Evolutionary conservation across 1,140 invertebrate species (phyloP), one percentile per base, ranked within the genome.

Genomic region (Sitodiplosis mosellana): DNA sequence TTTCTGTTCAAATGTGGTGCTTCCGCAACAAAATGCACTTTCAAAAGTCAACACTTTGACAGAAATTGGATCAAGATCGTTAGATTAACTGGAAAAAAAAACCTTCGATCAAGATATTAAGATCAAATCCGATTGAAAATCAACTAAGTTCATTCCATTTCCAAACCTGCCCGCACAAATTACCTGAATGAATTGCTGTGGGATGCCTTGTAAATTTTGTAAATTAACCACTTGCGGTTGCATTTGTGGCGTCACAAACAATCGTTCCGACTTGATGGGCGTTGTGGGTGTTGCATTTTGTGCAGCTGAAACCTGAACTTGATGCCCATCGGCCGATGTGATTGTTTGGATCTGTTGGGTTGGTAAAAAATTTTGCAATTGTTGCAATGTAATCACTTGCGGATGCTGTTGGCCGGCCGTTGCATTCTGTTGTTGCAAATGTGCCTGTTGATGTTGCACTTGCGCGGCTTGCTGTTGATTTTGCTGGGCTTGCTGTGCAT

Each of bases 331-430:
- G 17, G 37, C 36, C 11, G 15, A 15, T 14, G 7, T 37, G 2
- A 48, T 21, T 14, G 47, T 41, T 10, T 37, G n/a, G 19, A 48
- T 27, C 33, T 48, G 47, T 33, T 48, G 47, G 3, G 27, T 27
- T 19, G 69, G 68, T 52, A 74, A 59, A 52, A 72, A 69, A 52
- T 70, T 71, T 48, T 73, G 71, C 44, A 72, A 52, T 48, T 74
- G 71, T 36, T 70, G 66, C 33, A 72, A 50, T 11, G 71, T 71
- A 21, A 73, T 72, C 33, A 74, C 66, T 53, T 73, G 69, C 0
- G 66, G 70, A 52, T 73, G 72, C 47, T 73, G 72, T 48, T 72
- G 69, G 51, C 14, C 17, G 12, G 12, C 4, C 2, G 10, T 4
- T 21, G 21, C 19, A n/a, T 45, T 19, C 7, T 22, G 21, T 33